A percentile compares a stretch with the other conserved stretches of the same genome.
phyloP scores from a whole-genome alignment of 2,113 vertebrate genomes.

The Leiothrix lutea region DNA sequence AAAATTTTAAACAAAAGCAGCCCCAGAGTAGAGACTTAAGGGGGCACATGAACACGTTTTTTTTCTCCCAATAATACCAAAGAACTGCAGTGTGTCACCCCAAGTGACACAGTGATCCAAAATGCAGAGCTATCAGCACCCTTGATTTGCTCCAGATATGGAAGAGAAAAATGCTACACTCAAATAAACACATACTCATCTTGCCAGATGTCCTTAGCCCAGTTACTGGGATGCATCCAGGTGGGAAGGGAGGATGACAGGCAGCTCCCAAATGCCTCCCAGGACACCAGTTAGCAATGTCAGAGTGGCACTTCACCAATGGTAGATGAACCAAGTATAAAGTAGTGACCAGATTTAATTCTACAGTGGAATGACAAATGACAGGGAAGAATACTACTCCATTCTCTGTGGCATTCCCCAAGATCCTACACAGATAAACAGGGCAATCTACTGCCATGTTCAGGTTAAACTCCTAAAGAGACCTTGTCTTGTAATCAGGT shows the following conservation, averaged over 20 bases:
- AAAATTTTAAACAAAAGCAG: background rate
- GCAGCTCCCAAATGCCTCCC: background rate
- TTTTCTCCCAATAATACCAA: background rate
- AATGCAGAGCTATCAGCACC: background rate
- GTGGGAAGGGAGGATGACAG: background rate
- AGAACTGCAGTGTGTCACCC: background rate
- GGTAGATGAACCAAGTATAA: background rate
- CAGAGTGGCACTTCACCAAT: background rate
- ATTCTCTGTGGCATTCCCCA: background rate
- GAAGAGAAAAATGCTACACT: background rate
- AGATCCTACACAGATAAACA: background rate
- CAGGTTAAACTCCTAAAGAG: background rate
- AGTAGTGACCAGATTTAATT: background rate
- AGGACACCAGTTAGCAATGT: background rate
- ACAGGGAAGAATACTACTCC: background rate
- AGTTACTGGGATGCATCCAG: background rate
- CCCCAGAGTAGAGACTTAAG: background rate
- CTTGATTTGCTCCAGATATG: accelerated
- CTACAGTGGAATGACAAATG: background rate
- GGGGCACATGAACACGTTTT: background rate
- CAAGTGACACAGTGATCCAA: background rate
- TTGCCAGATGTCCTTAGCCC: background rate
- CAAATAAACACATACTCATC: background rate
- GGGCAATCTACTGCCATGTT: background rate
- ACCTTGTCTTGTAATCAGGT: background rate